Evolutionary conservation across 2,888 invertebrate species (phyloP).

Genomic region (Oxystoma pomonae): DNA sequence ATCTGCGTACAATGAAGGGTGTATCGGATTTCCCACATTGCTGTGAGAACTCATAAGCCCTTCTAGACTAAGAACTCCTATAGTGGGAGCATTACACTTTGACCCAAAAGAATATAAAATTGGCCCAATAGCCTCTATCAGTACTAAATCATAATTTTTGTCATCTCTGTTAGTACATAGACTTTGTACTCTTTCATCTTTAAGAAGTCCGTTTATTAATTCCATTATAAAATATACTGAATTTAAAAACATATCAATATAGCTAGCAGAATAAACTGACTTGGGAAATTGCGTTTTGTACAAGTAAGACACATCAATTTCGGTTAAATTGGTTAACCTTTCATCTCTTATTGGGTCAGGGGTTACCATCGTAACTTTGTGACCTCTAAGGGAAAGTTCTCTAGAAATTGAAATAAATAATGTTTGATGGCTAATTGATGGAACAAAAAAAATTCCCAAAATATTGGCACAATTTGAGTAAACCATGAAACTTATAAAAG

Average conservation of each 20-base stretch:
- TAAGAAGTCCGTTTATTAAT: background rate
- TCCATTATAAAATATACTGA: background rate
- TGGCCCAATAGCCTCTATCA: slow-evolving; percentile 13
- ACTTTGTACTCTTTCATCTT: background rate
- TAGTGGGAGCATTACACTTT: slow-evolving; percentile 6
- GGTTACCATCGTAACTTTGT: background rate
- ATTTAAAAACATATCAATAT: background rate
- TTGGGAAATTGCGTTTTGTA: slow-evolving; percentile 27
- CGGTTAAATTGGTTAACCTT: slow-evolving; percentile 39
- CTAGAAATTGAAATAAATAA: background rate
- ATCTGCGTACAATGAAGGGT: slow-evolving; percentile 32
- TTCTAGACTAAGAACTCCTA: slow-evolving; percentile 26
- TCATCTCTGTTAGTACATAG: background rate
- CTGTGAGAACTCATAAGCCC: slow-evolving; percentile 26
- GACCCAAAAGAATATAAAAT: slow-evolving; percentile 5
- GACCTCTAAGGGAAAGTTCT: background rate
- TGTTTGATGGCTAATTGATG: too few relatives aligned
- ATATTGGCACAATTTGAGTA: background rate
- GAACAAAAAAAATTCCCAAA: background rate
- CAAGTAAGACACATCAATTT: slow-evolving; percentile 42
- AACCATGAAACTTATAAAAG: background rate
- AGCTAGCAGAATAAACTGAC: background rate
- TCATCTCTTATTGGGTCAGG: slow-evolving; percentile 43
- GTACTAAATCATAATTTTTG: slow-evolving; percentile 17
- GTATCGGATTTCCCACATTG: slow-evolving; percentile 28